Evolutionary conservation across 2,113 vertebrate genomes (phyloP).

Genomic region (Lampris megalopsis): DNA sequence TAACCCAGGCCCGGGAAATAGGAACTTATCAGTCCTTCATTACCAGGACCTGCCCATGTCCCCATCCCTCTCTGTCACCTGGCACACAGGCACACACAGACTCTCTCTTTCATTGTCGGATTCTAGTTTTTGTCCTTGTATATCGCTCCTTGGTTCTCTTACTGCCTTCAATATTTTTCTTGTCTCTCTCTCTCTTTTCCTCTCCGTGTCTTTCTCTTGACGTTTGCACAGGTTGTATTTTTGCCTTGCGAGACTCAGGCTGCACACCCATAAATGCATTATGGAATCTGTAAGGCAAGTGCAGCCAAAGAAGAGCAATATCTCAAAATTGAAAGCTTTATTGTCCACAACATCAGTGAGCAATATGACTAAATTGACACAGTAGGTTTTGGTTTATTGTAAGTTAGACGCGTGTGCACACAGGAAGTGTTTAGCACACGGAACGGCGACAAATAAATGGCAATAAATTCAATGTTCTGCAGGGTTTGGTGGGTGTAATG

Average conservation of each 20-base stretch:
- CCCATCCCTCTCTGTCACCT: conserved; percentile 78
- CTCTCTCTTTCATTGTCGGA: conserved; percentile 21
- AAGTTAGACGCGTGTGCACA: not conserved
- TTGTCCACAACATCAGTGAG: conserved; percentile 17
- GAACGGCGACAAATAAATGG: not conserved
- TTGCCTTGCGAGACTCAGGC: not conserved
- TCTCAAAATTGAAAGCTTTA: not conserved
- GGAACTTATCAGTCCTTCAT: conserved; percentile 82
- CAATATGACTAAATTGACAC: not conserved
- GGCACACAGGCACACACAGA: conserved; percentile 28
- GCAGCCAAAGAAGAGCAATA: not conserved
- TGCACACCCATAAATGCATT: conserved; percentile 2
- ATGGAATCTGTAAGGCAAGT: not conserved
- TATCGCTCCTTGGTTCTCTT: conserved; percentile 10
- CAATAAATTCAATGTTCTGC: not conserved
- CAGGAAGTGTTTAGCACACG: not conserved
- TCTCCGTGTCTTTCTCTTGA: conserved; percentile 19
- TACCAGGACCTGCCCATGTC: conserved; percentile 75
- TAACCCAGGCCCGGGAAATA: conserved; percentile 80
- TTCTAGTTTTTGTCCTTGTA: conserved; percentile 36
- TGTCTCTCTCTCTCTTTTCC: not conserved
- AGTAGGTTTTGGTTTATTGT: too few relatives aligned
- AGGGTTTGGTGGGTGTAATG: too few relatives aligned
- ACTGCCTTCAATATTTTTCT: not conserved
- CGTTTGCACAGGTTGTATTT: conserved; percentile 12